Evolutionary conservation across 23 tunicate species (phyloP), one percentile per base, ranked within the genome.

Genomic region (Diplosoma virens): DNA sequence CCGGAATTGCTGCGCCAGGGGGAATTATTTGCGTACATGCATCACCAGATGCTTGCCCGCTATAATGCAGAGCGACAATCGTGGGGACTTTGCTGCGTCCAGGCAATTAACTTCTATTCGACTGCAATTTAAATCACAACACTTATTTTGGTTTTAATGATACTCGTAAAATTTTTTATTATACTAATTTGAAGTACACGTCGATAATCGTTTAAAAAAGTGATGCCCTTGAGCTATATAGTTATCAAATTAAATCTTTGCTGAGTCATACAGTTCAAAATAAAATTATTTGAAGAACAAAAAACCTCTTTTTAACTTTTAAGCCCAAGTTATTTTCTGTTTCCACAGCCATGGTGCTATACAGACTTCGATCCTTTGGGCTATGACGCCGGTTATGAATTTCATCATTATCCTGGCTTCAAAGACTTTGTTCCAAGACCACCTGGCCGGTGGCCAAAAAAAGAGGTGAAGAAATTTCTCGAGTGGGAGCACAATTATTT

Each of bases 21-120:
- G 17, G 94, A 87, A 33, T 56, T 87, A 32, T 87, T 87, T 55
- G 94, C 84, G 11, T 87, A 87, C 94, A 87, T 87, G 94, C 94
- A 87, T 27, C 30, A 83, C 1, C 94, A 87, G 79, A 53, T 87
- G 72, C 76, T 87, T 22, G 94, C 86, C 16, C 60, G 94, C 30
- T 87, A 80, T 46, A 78, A 87, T 37, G 94, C 94, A 1, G 94
- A 87, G 11, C 48, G 94, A 66, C 86, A 81, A 35, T 80, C 94
- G 0, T 87, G 94, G 94, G 94, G 94, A 17, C 71, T 65, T n/a
- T 59, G n/a, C 5, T 36, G 68, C 0, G 82, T 86, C 3, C 35
- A 37, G 84, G 92, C 77, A 30, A 41, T 14, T 7, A 14, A 41
- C 11, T 41, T 9, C 14, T 41, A 41, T 41, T 14, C 50, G 14